Evolutionary conservation across 2,113 vertebrate genomes (phyloP).

Genomic region (Spilogale gracilis): DNA sequence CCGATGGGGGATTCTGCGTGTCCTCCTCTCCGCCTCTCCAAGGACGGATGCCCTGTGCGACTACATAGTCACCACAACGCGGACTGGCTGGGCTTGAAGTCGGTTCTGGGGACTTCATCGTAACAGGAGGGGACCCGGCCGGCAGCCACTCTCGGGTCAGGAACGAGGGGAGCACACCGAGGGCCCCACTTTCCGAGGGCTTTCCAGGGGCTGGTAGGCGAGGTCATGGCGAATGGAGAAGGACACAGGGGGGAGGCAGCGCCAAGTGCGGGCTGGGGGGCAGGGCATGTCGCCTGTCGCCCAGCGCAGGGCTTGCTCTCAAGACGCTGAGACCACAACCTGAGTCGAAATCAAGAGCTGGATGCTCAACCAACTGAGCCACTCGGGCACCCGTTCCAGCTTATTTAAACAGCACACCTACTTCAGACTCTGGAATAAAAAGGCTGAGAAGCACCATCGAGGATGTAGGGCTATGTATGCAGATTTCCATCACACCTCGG

Average conservation of each 20-base stretch:
- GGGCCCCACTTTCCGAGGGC: neutral
- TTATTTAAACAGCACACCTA: neutral
- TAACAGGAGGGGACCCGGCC: neutral
- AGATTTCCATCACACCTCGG: neutral
- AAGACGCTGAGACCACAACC: neutral
- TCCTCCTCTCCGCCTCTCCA: neutral
- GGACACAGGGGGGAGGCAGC: neutral
- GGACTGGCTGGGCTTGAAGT: neutral
- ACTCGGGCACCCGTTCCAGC: too few relatives aligned
- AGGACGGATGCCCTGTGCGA: too few relatives aligned
- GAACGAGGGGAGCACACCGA: too few relatives aligned
- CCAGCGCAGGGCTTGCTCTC: neutral
- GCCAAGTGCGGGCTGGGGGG: neutral
- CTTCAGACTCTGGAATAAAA: neutral
- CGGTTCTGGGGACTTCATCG: neutral
- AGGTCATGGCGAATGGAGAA: neutral
- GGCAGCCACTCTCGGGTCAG: accelerated
- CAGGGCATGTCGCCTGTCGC: accelerated
- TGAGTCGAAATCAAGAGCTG: neutral
- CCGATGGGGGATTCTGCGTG: neutral
- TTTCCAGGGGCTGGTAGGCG: neutral
- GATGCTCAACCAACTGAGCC: neutral
- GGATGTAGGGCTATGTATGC: too few relatives aligned
- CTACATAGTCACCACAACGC: too few relatives aligned
- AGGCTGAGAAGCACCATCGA: neutral